Conservation (phyloP, 1,140 invertebrate species). For the Caenorhabditis tropicalis region DNA sequence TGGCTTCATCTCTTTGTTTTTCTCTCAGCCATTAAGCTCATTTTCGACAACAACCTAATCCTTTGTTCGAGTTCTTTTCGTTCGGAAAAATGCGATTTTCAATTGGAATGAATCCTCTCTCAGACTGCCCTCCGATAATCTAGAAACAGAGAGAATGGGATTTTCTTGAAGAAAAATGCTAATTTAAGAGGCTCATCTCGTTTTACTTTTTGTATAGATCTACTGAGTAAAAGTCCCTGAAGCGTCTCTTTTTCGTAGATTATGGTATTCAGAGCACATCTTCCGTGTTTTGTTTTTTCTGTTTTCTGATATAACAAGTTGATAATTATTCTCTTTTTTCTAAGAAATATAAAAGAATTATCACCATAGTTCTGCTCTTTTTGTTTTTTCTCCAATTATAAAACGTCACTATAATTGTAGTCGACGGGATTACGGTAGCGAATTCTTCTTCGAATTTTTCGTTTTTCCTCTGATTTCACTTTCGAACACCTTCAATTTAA, state of each 20-base stretch:
- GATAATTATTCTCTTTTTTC: no score
- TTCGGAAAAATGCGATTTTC: not conserved
- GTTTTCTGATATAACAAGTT: not conserved
- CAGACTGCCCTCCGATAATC: slow-evolving; percentile 7
- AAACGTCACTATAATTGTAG: not conserved
- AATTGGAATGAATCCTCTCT: not conserved
- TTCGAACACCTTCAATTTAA: not conserved
- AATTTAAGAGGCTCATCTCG: not conserved
- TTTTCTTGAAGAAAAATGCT: not conserved
- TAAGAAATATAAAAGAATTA: no score
- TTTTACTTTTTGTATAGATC: not conserved
- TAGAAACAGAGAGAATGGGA: not conserved
- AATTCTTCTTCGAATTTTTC: not conserved
- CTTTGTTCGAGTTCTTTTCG: not conserved
- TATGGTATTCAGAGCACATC: not conserved
- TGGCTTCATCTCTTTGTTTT: not conserved
- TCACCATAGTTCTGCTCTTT: not conserved
- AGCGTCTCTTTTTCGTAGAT: not conserved
- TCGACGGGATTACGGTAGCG: not conserved
- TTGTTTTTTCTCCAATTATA: not conserved
- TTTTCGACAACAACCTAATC: not conserved
- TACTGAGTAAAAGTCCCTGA: not conserved
- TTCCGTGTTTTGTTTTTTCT: not conserved
- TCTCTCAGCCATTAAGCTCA: not conserved
- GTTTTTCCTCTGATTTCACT: not conserved